phyloP scores from a whole-genome alignment of 2,113 vertebrate species.

The Pavo muticus region DNA sequence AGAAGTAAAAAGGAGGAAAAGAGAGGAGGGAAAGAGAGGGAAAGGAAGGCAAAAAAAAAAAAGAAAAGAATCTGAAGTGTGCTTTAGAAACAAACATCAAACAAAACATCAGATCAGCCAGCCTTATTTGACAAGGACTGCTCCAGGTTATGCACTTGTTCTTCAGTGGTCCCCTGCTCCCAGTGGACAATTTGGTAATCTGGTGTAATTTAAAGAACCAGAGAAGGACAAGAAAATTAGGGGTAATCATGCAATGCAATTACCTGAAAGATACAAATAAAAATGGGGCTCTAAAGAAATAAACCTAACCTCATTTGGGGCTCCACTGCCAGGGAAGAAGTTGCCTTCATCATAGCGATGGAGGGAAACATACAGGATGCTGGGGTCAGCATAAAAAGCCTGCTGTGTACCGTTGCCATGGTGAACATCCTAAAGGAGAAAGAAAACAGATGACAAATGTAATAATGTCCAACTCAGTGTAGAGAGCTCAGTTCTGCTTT shows the following conservation, averaged over 20 bases:
- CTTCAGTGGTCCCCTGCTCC: constrained; percentile 73
- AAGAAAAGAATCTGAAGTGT: constrained; percentile 53
- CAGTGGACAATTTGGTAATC: constrained; percentile 86
- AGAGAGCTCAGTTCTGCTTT: constrained; percentile 71
- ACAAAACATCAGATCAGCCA: constrained; percentile 79
- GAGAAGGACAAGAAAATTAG: constrained; percentile 88
- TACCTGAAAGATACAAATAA: constrained; percentile 85
- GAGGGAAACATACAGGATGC: constrained; percentile 93
- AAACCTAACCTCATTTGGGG: constrained; percentile 95
- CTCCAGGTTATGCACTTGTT: constrained; percentile 84
- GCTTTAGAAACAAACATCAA: constrained; percentile 86
- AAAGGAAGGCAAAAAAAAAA: neutral
- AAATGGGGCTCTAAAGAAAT: constrained; percentile 89
- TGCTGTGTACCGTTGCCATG: constrained; percentile 92
- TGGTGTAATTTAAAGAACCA: constrained; percentile 87
- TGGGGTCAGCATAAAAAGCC: constrained; percentile 91
- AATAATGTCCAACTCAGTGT: constrained; percentile 83
- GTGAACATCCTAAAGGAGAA: constrained; percentile 91
- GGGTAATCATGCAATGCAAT: constrained; percentile 88
- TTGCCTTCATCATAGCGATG: constrained; percentile 93
- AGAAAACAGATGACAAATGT: constrained; percentile 93
- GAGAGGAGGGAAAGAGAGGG: constrained; percentile 8
- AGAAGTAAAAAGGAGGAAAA: constrained; percentile 21
- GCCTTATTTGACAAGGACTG: constrained; percentile 76
- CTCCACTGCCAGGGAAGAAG: constrained; percentile 91